Evolutionary conservation across 2,113 vertebrate species (phyloP).

Genomic region (Ophthalmolycus amberensis): DNA sequence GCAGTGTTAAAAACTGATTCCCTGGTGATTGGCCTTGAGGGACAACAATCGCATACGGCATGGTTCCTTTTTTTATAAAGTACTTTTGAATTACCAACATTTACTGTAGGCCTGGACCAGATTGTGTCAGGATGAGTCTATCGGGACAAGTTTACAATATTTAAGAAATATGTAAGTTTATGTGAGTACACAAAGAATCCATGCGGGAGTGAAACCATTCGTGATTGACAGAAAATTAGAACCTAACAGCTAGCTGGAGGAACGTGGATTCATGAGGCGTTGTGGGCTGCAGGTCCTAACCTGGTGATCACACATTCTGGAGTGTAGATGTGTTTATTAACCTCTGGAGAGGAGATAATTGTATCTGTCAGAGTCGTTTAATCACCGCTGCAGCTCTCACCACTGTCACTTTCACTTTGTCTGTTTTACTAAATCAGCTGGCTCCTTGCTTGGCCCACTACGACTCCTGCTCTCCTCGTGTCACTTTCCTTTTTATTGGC

Average conservation of each 20-base stretch:
- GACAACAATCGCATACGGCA: not conserved
- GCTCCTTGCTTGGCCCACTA: constrained; percentile 17
- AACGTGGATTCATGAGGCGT: constrained; percentile 39
- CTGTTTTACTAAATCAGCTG: constrained; percentile 58
- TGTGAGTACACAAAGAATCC: not conserved
- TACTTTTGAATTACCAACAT: not conserved
- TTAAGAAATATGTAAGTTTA: not conserved
- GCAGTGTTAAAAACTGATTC: not conserved
- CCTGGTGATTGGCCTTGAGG: not conserved
- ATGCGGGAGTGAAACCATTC: not conserved
- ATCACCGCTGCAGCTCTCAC: constrained; percentile 64
- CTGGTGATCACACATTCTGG: constrained; percentile 67
- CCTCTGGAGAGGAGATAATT: constrained; percentile 78
- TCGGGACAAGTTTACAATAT: not conserved
- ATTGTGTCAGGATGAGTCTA: not conserved
- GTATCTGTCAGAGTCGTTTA: constrained; percentile 82
- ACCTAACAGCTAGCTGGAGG: not conserved
- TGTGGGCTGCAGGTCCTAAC: constrained; percentile 44
- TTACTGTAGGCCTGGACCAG: not conserved
- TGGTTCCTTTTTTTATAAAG: not conserved
- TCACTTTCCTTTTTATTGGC: not conserved
- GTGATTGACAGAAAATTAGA: constrained; percentile 34
- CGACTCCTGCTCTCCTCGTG: constrained; percentile 35
- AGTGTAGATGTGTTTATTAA: constrained; percentile 80
- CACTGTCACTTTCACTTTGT: constrained; percentile 74